Evolutionary conservation across 30 jellyfish, hydroid and myxozoan species (phyloP), one percentile per base, ranked within the genome.

Genomic region (Aurelia aurita complex sp. Pacific): DNA sequence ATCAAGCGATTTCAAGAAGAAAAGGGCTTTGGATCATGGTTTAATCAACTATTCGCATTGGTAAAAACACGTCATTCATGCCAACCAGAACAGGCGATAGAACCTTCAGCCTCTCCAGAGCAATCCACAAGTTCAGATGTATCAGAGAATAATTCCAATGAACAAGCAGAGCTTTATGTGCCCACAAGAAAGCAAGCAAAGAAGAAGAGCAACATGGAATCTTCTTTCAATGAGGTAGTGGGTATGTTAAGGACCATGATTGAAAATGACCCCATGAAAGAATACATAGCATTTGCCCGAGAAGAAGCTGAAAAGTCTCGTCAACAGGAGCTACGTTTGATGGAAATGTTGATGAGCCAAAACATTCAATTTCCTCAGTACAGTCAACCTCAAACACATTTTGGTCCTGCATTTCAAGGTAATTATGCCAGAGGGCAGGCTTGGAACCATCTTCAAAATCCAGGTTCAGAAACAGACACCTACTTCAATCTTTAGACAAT

Each of bases 61-160:
- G 71, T 66, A 17, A 65, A 80, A 51, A 64, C 84, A 17, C 33
- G 84, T 8, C 85, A 80, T 18, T 80, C 90, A 12, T 80, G 90
- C 50, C 84, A 80, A 32, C 90, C 90, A 46, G 85, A 82, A 23
- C 91, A 82, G 85, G 85, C 85, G n/a, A 67, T 82, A 7, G 91
- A 82, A 66, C 85, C 83, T 12, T 65, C 73, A 23, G 70, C 90
- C 23, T 50, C 35, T 62, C 57, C 0, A 38, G 71, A 55, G 40
- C 52, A 59, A n/a, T 76, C 87, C 29, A 53, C 87, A 76, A 34
- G 63, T 43, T 64, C 76, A 17, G 54, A 64, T 59, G 50, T 61
- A 12, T 40, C 76, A 29, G 76, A 57, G 63, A 42, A 14, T 23
- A n/a, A 5, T 13, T 17, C 54, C 38, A 34, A 10, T 46, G 23